These are phyloP conservation scores for Piprites chloris DNA, from an alignment of 2,113 vertebrate genomes.

Conservation along the genomic window DNA sequence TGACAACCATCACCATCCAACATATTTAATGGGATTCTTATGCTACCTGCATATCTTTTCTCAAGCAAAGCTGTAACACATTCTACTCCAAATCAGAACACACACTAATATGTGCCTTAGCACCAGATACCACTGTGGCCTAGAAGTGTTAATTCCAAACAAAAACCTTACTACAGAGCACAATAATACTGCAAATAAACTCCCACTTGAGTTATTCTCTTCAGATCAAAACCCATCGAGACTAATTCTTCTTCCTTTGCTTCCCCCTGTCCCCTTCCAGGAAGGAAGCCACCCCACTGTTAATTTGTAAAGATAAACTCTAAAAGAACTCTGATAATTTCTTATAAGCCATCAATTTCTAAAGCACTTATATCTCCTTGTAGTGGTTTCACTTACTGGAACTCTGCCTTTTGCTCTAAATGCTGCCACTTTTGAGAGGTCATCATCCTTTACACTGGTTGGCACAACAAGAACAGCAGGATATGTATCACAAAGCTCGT, in stretches of 20 bases:
- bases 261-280: neutral
- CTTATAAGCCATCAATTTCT: neutral
- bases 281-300: neutral
- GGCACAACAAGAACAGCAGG: constrained; percentile 90
- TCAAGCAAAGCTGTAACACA: neutral
- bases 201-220: neutral
- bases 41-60: neutral
- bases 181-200: neutral
- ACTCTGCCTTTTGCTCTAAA: constrained; percentile 93
- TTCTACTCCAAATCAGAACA: neutral
- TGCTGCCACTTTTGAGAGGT: constrained; percentile 84
- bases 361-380: neutral
- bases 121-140: neutral
- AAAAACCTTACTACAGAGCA: neutral
- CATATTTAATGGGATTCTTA: neutral
- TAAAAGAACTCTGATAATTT: neutral
- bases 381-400: constrained; percentile 80
- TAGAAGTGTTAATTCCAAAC: neutral
- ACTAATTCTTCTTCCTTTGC: neutral
- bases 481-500: constrained; percentile 94
- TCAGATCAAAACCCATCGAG: neutral
- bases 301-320: neutral
- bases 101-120: neutral
- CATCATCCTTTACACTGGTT: constrained; percentile 89
- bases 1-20: neutral